Evolutionary conservation across 2,113 vertebrate species (phyloP), one percentile per base, ranked within the genome.

Genomic region (Festucalex cinctus): DNA sequence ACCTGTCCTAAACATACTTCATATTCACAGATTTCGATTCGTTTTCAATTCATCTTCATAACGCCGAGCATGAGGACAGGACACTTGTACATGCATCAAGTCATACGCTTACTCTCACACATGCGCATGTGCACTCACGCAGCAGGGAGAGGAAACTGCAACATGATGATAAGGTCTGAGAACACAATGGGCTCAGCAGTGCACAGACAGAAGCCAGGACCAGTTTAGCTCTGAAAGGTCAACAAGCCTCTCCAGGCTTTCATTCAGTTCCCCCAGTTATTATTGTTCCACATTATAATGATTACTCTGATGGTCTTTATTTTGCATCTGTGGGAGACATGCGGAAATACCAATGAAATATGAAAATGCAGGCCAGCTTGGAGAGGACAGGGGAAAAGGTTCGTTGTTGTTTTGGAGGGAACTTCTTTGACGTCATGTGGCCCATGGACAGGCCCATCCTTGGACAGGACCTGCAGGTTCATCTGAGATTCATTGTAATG

Each of bases 181-280:
- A 92, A 90, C 85, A 93, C 92, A 93, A 92, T 92, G 86, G 90
- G 76, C 80, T 71, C 80, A 74, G 83, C 83, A 69, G 86, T 83
- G 81, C 80, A 89, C 88, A 91, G 88, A 90, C 88, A 86, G 82
- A 88, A 88, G 86, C 85, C 88, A 87, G 85, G 88, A 89, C 88
- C 83, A 91, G 90, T 91, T 93, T 91, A 91, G 91, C 86, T 87
- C 83, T 1, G 72, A 90, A 91, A 92, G 90, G 90, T 93, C 91
- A 91, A 89, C 87, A 86, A 86, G 84, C 81, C 85, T 89, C 88
- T 86, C 77, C 76, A 83, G 81, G 82, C 88, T 84, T 83, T 87
- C 81, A 85, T 86, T 87, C 77, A 82, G 83, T 80, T 84, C 85
- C 59, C 60, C 66, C 75, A 81, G 69, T 83, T 88, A 86, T 88